A percentile compares a stretch with the other conserved stretches of the same genome.
Conservation (phyloP, 2,888 invertebrate genomes). For the Stenichneumon culpator region DNA sequence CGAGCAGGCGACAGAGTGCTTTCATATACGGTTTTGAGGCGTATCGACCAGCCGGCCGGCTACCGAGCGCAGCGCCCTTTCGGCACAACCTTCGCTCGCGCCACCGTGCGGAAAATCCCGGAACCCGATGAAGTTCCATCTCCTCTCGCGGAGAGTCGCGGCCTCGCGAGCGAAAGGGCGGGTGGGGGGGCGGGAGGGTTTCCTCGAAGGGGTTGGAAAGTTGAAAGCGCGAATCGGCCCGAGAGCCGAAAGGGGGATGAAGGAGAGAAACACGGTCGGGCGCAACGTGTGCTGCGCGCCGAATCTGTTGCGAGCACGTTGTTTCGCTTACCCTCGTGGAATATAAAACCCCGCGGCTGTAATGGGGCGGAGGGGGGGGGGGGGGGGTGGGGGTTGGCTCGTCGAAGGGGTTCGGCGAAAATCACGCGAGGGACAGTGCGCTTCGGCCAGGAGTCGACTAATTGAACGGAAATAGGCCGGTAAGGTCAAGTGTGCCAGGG, state of each 20-base stretch:
- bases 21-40: conserved; percentile 72
- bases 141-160: conserved; percentile 34
- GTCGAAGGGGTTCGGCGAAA: conserved; percentile 24
- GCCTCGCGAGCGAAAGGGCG: neutral
- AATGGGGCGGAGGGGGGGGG: neutral
- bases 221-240: conserved; percentile 19
- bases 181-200: neutral
- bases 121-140: conserved; percentile 45
- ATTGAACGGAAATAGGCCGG: conserved; percentile 57
- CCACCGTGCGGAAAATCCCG: conserved; percentile 60
- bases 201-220: conserved; percentile 28
- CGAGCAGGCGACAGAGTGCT: conserved; percentile 73
- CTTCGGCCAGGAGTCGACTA: conserved; percentile 32
- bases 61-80: conserved; percentile 63
- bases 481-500: conserved; percentile 34
- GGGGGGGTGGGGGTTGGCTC: neutral
- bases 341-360: conserved; percentile 22
- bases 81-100: conserved; percentile 64
- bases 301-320: conserved; percentile 69
- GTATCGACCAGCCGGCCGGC: conserved; percentile 76
- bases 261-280: conserved; percentile 41
- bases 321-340: conserved; percentile 40
- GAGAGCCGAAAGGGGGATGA: conserved; percentile 11
- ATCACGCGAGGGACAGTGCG: conserved; percentile 14
- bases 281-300: conserved; percentile 68